Evolutionary conservation across 2,888 invertebrate species (phyloP), one percentile per base, ranked within the genome.

Genomic region (Melinopterus prodromus): DNA sequence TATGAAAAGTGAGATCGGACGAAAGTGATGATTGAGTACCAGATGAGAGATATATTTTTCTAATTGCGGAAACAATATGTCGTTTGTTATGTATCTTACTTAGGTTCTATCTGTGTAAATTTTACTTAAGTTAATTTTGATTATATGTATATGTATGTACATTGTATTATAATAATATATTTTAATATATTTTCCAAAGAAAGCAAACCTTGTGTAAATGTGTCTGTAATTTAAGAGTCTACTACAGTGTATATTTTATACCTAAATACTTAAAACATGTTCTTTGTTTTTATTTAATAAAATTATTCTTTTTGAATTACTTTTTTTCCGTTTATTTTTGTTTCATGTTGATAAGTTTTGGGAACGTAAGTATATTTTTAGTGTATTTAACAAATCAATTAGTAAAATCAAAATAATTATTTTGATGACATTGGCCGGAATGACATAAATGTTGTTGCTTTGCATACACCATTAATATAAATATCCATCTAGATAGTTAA

Each of bases 211-310:
- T 80, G 79, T 81, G 78, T 78, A 81, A 81, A 81, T 76, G 80
- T 82, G 81, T 82, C 82, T 83, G 71, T 80, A 82, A 80, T 38
- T 80, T 80, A 81, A 82, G 81, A 82, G 78, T 80, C 82, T 84
- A 86, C 82, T 84, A 86, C 87, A 85, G 85, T 87, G 88, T 89
- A 89, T 86, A 88, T 89, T 89, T 88, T 88, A 86, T 88, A 88
- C 80, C 78, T 80, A 81, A 87, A 36, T 87, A 87, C 87, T 86
- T 88, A 86, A 87, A 80, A 84, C 83, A 85, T 87, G 86, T 87
- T 86, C 86, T 88, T 53, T 88, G 88, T 88, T 89, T 87, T 88
- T 88, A 87, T 88, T 88, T 88, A 88, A 88, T 88, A 88, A 88
- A 85, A 86, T 85, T 79, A 81, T 77, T 81, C 76, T 79, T 74